phyloP scores from a whole-genome alignment of 1,140 invertebrate genomes.

The Drosophila paulistorum region DNA sequence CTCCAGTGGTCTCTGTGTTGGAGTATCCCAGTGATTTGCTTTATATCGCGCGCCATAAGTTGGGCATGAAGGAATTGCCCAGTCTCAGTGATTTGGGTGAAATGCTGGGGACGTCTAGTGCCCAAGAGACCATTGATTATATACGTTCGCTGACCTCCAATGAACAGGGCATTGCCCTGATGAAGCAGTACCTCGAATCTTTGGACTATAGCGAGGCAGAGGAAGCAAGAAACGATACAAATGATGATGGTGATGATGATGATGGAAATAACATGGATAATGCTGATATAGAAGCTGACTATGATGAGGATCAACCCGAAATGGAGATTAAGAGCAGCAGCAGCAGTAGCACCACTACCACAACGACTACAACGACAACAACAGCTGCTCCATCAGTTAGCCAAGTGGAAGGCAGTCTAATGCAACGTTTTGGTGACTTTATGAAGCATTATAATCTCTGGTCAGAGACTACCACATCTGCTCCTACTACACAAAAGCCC shows the following conservation, averaged over 20 bases:
- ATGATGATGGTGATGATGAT: conserved; percentile 11
- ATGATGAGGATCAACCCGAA: conserved; percentile 30
- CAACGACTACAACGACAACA: neutral
- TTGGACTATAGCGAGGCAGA: conserved; percentile 57
- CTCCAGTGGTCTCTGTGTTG: neutral
- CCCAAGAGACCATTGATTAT: conserved; percentile 69
- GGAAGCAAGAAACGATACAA: conserved; percentile 5
- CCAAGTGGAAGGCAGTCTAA: conserved; percentile 18
- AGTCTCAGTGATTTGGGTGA: conserved; percentile 61
- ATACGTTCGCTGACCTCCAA: conserved; percentile 56
- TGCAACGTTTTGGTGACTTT: conserved; percentile 46
- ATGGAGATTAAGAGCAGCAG: conserved; percentile 14
- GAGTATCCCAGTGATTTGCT: conserved; percentile 73
- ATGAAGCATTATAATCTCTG: conserved; percentile 56
- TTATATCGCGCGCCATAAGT: conserved; percentile 59
- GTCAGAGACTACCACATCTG: conserved; percentile 17
- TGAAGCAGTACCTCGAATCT: conserved; percentile 70
- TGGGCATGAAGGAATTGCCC: conserved; percentile 69
- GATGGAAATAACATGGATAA: conserved; percentile 53
- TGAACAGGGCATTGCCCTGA: conserved; percentile 62
- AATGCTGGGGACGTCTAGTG: conserved; percentile 63
- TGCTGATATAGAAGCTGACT: conserved; percentile 35
- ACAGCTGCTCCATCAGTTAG: neutral
- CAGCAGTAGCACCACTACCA: conserved; percentile 9
- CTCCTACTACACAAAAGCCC: conserved; percentile 3